Base-by-base conservation (phyloP, 2,797 vertebrate species). In the Pipistrellus pipistrellus region DNA sequence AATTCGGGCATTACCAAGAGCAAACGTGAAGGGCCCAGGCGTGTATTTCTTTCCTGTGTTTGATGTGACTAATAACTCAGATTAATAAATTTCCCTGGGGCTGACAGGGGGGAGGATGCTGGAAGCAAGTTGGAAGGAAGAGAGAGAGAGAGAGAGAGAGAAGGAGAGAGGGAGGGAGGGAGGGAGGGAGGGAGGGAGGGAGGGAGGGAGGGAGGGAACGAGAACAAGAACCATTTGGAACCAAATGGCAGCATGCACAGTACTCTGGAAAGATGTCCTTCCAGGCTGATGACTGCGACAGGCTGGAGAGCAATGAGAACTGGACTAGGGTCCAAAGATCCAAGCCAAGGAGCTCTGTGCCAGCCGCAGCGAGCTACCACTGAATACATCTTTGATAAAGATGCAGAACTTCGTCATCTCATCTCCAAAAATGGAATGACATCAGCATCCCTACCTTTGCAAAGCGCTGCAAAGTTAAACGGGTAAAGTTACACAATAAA, bases 1-100 rank as follows among this genome's bases (percentile, higher is more conserved):
- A 97, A 98, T 91, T 97, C 94, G 95, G 96, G 85, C 94, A 97
- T 97, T 95, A 97, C 91, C 94, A 95, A 95, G 97, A 97, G n/a
- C 75, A 80, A 96, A 95, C 64, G 96, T 93, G 96, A 97, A 90
- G 85, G 96, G 95, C 96, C 91, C 75, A 88, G 85, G 82, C 76
- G 4, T 68, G 73, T 92, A 97, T 96, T 97, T 96, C 95, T 96
- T 95, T 86, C 96, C 91, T 64, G 30, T 80, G 96, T 97, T 95
- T 88, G 93, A 86, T 59, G 87, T 30, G 72, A 97, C 97, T 95
- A 98, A 96, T 92, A 96, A 73, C 96, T 95, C 93, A 93, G 94
- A 97, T 97, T 97, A 97, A 97, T 98, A 97, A 96, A 82, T 11
- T 88, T 94, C 87, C 87, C 95, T 78, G 35, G 46, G 86, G 62